phyloP scores from a whole-genome alignment of 2,113 vertebrate genomes.

The Semicossyphus pulcher region DNA sequence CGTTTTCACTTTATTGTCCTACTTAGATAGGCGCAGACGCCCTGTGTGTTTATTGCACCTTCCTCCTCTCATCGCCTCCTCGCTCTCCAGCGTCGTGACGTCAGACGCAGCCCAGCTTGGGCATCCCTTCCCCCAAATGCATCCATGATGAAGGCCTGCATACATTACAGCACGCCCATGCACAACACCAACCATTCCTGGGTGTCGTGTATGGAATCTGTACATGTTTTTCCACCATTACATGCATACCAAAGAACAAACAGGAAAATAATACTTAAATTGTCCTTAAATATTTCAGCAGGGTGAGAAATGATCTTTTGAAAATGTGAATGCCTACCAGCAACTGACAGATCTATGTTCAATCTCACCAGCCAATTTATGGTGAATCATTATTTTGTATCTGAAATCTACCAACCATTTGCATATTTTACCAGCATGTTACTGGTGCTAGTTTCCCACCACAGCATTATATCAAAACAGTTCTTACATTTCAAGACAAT shows the following conservation, averaged over 20 bases:
- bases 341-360: too few relatives aligned
- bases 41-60: constrained; percentile 86
- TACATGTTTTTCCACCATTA: background rate
- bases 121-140: constrained; percentile 55
- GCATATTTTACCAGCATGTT: too few relatives aligned
- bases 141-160: constrained; percentile 47
- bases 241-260: background rate
- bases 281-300: too few relatives aligned
- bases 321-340: too few relatives aligned
- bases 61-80: constrained; percentile 75
- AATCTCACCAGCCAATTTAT: too few relatives aligned
- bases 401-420: too few relatives aligned
- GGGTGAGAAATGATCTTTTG: too few relatives aligned
- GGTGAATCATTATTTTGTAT: too few relatives aligned
- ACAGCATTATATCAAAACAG: background rate
- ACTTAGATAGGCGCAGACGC: constrained; percentile 83
- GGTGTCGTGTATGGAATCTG: background rate
- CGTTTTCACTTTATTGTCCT: constrained; percentile 84
- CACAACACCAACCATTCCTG: background rate
- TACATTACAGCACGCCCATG: constrained; percentile 2
- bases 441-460: too few relatives aligned
- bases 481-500: too few relatives aligned
- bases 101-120: constrained; percentile 71
- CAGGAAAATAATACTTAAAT: too few relatives aligned
- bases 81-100: constrained; percentile 76